Base-by-base conservation (phyloP, 1,140 invertebrate genomes). In the Caenorhabditis brenneri region DNA sequence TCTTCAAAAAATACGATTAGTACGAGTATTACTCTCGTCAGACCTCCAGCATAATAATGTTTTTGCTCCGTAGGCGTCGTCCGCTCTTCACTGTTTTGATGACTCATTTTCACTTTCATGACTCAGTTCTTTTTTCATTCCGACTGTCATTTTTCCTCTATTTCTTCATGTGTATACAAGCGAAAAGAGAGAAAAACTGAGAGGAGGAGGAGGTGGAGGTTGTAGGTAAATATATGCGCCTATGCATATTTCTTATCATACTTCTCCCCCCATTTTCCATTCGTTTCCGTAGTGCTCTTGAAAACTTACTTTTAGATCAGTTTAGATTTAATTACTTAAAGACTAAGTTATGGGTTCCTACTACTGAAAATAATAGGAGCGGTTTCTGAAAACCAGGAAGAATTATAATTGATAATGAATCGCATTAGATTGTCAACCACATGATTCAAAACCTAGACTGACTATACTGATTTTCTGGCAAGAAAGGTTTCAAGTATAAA, bases 101-200 rank as follows among this genome's bases (percentile, higher is more conserved):
- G 65, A 74, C 22, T 74, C 65, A 74, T 42, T 39, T 74, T 31
- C 65, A 36, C 36, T 74, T 39, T 9, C 6, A 74, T 74, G 65
- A 74, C 65, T 74, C 65, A 74, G 31, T 39, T 33, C n/a, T n/a
- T 74, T 65, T 74, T 74, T 74, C 65, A 74, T 74, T 74, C 65
- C 65, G 36, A 74, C 65, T 74, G 12, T 74, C 65, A n/a, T 74
- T 74, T 74, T 74, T 74, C 65, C 36, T 15, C 36, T 74, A 74
- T 74, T 74, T 74, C 65, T 74, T 74, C 65, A 74, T 74, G 65
- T 74, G 65, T 42, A 74, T 74, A 74, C 65, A 74, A 74, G 65
- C 65, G 29, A 42, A 74, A 33, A n/a, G 60, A 36, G 24, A 36
- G 31, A 16, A 29, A 19, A 36, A n/a, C 36, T 24, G 29, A 46